Base-by-base conservation (phyloP, 2,797 vertebrate genomes). In the Ctenochaetus hawaiiensis region DNA sequence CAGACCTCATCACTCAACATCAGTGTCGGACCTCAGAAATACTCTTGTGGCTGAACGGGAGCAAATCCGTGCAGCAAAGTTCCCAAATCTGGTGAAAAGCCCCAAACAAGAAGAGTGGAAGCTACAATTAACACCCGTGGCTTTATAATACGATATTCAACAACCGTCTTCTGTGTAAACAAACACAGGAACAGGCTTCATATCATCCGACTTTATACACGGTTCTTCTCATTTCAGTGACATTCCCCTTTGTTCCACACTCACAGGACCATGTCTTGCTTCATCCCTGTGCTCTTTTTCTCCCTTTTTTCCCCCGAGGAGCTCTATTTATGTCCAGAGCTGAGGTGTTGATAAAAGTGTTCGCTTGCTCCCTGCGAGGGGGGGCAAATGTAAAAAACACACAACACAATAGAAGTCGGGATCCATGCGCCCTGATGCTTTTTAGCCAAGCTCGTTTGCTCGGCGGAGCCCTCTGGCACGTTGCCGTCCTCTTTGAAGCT, bases 401-500 rank as follows among this genome's bases (percentile, higher is more conserved):
- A 82, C 59, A 60, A 52, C 83, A 85, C 81, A 87, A 88, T 82
- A 72, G 68, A 65, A 74, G 76, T 72, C 51, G 7, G 74, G 67
- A 83, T 78, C 57, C 69, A 61, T 23, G 11, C 61, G 61, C 71
- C 66, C 72, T 14, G 71, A 72, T 72, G 76, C 77, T 75, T 79
- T 85, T 65, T 44, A 67, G 80, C 78, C 7, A 72, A 54, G 66
- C 71, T 61, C 65, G 52, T 86, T 75, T 79, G 14, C 77, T 87
- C 77, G 8, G 8, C 2, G 7, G 80, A 86, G 84, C 87, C 90
- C 83, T 85, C 76, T 86, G 90, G 86, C 89, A 68, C 76, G 23
- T 23, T 0, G 75, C 74, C 37, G 72, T 84, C 78, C 78, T 82
- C 87, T 91, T 90, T 92, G 87, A 90, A 91, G 87, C 84, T 54